Conservation (phyloP, 2,113 vertebrate genomes). For the Canis aureus region DNA sequence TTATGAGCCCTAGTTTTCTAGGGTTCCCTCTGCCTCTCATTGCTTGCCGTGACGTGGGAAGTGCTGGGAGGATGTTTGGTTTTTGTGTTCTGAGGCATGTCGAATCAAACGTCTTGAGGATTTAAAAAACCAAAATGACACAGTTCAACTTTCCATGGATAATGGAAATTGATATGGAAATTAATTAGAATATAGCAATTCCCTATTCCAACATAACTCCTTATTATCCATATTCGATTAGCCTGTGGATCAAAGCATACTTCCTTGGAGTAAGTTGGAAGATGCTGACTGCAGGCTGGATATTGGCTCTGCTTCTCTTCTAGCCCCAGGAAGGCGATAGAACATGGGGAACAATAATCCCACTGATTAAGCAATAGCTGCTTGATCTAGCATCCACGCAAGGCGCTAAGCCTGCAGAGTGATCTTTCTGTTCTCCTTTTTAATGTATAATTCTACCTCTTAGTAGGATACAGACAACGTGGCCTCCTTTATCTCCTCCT, state of each 20-base stretch:
- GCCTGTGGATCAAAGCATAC: neutral
- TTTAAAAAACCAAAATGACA: neutral
- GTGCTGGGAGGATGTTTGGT: neutral
- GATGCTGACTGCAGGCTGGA: too few species aligned
- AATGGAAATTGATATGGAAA: neutral
- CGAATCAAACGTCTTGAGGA: neutral
- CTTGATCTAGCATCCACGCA: neutral
- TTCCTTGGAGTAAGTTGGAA: neutral
- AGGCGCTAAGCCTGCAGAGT: neutral
- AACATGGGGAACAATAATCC: neutral
- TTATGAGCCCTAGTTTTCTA: neutral
- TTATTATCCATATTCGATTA: neutral
- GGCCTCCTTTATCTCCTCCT: neutral
- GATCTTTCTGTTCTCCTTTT: neutral
- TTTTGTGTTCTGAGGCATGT: neutral
- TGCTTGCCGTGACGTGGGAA: neutral
- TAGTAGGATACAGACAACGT: neutral
- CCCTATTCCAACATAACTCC: neutral
- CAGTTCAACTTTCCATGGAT: neutral
- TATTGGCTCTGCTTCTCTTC: neutral
- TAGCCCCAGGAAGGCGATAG: neutral
- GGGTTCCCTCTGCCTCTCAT: neutral
- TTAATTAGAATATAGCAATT: neutral
- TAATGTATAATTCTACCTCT: neutral
- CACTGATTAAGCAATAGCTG: neutral